Conservation (phyloP, 2,888 invertebrate genomes). For the Aspidapion aeneum region DNA sequence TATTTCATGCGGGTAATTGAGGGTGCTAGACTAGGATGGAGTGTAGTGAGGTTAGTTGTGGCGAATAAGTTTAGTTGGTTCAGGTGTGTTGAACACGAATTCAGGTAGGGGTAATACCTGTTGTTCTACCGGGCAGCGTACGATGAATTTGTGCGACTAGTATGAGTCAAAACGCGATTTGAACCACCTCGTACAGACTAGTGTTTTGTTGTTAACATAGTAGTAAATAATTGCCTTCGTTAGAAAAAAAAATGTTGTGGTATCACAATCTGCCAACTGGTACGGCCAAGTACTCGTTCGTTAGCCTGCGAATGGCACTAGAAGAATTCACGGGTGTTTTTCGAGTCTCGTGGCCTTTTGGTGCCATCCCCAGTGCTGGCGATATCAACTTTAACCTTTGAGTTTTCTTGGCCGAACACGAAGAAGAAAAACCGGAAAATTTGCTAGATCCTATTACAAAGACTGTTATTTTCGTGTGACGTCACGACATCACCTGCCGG, state of each 20-base stretch:
- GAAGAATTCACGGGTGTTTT: conserved; percentile 79
- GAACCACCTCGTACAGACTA: neutral
- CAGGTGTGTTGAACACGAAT: neutral
- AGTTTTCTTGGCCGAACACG: neutral
- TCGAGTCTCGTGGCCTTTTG: conserved; percentile 64
- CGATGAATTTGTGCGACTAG: neutral
- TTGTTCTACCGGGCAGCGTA: neutral
- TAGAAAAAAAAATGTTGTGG: too few relatives aligned
- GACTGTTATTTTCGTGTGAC: neutral
- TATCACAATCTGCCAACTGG: neutral
- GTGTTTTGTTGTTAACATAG: neutral
- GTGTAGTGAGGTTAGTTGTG: neutral
- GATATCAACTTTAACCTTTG: conserved; percentile 24
- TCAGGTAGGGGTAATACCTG: neutral
- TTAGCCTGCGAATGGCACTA: conserved; percentile 75
- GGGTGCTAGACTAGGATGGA: neutral
- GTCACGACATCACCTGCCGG: neutral
- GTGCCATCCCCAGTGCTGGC: conserved; percentile 58
- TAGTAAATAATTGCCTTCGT: neutral
- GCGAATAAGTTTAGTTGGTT: neutral
- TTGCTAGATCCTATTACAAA: neutral
- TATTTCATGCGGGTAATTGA: neutral
- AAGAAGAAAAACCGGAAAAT: neutral
- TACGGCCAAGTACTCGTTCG: conserved; percentile 19
- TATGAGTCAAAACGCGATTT: neutral